Evolutionary conservation across 2,888 invertebrate species (phyloP), one percentile per base, ranked within the genome.

Genomic region (Drosophila diplacantha): DNA sequence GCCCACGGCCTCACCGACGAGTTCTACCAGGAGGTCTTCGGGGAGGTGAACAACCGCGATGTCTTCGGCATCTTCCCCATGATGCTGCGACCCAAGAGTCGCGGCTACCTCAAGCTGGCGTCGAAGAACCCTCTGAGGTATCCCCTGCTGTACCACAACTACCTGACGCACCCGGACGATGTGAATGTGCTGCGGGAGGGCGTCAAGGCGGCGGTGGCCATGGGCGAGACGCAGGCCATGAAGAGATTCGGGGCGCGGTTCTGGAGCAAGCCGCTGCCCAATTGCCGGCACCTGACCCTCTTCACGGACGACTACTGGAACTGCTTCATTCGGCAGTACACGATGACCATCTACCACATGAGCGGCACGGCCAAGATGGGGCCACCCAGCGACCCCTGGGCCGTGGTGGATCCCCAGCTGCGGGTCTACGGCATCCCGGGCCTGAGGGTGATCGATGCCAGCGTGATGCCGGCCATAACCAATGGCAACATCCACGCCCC

Each of bases 121-220:
- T 91, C 92, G 0, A 91, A 90, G 49, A 92, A 94, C 87, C 93
- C 94, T 0, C 86, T 92, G 84, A 93, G 95, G 8, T 94, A 96
- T 86, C 98, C 98, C 0, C 89, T 95, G 5, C 91, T 98, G 85
- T 93, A 96, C 78, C 96, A 97, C 83, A 98, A 98, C 87, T 98
- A 98, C 85, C 89, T 98, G 65, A 94, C 95, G 0, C 93, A 96
- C 86, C 94, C 93, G 0, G 92, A 94, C 64, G 98, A 98, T 78
- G 93, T 96, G 0, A 91, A 92, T 29, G 94, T 95, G 0, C 87
- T 96, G 52, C 90, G 96, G 22, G 96, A 96, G 88, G 96, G 96
- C 14, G 94, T 95, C 0, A 96, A 96, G 86, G 93, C 95, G 0
- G 94, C 95, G 0, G 86, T 96, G 3, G 95, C 95, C 0, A 91